Evolutionary conservation across 1,140 invertebrate species (phyloP), one percentile per base, ranked within the genome.

Genomic region (Helicoverpa armigera): DNA sequence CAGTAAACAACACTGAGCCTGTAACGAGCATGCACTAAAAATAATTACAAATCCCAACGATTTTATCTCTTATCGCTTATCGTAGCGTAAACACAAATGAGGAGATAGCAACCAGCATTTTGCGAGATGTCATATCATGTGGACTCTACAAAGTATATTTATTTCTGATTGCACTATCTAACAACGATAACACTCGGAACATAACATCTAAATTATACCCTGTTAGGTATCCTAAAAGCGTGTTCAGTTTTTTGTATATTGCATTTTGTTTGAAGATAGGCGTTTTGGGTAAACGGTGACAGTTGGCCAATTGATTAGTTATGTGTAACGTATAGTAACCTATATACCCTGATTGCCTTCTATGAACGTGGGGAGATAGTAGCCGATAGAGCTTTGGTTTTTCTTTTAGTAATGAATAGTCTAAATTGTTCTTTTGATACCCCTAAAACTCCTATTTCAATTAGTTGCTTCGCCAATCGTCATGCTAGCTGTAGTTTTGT

Each of bases 41-140:
- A 81, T 88, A 86, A 82, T 83, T 84, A 82, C 51, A 84, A 87
- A 86, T 84, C 80, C 83, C 74, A 83, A 86, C 82, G 67, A 80
- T 84, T 85, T 85, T 89, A 87, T 88, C 89, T 84, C 82, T 83
- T 87, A 87, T 86, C 86, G 82, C n/a, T 77, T 90, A 89, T 90
- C 89, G 82, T 73, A 85, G 86, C 85, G 85, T 85, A 90, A 90
- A 91, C 89, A 90, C 67, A 86, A 88, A 89, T 88, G 76, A 79
- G 82, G 84, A 85, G 90, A 90, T 92, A 92, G 69, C 81, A 81
- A 92, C 65, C 81, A 81, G 75, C 73, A 80, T 88, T 89, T 89
- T 90, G 86, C 84, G 89, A 91, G 90, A 93, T 92, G 87, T 73
- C 88, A 87, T 90, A 89, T 90, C 87, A 87, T 84, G 84, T 85